Evolutionary conservation across 2,888 invertebrate genomes (phyloP).

Genomic region (Drymonia ruficornis): DNA sequence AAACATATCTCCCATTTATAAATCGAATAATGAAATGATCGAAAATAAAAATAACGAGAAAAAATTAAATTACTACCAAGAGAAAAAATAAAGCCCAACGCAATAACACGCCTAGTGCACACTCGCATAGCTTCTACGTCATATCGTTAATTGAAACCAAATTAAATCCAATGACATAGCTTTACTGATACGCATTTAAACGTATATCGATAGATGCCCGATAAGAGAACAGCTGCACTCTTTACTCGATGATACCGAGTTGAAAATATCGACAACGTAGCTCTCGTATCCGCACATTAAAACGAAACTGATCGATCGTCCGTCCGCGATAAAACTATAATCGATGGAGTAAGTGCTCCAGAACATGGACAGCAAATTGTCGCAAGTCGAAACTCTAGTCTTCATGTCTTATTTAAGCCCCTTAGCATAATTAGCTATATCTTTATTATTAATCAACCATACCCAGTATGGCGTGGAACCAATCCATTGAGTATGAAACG

Average conservation of each 20-base stretch:
- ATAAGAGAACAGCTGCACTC: slow-evolving; percentile 32
- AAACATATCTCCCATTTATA: no score
- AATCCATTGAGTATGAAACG: neutral
- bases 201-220: slow-evolving; percentile 35
- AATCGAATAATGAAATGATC: neutral
- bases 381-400: neutral
- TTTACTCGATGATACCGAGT: slow-evolving; percentile 31
- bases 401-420: slow-evolving; percentile 3
- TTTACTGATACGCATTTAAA: slow-evolving; percentile 26
- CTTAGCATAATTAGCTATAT: slow-evolving; percentile 1
- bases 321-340: slow-evolving; percentile 35
- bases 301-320: slow-evolving; percentile 38
- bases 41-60: neutral
- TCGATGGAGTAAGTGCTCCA: slow-evolving; percentile 31
- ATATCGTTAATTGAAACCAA: slow-evolving; percentile 27
- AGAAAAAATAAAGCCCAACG: neutral
- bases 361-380: slow-evolving; percentile 13
- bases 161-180: slow-evolving; percentile 32
- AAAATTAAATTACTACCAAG: neutral
- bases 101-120: slow-evolving; percentile 8
- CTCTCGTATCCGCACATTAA: slow-evolving; percentile 34
- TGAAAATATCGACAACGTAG: slow-evolving; percentile 33
- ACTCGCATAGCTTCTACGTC: slow-evolving; percentile 13
- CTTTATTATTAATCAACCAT: slow-evolving; percentile 3
- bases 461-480: neutral